phyloP scores from a whole-genome alignment of 2,888 invertebrate species.

The Helobdella robusta region DNA sequence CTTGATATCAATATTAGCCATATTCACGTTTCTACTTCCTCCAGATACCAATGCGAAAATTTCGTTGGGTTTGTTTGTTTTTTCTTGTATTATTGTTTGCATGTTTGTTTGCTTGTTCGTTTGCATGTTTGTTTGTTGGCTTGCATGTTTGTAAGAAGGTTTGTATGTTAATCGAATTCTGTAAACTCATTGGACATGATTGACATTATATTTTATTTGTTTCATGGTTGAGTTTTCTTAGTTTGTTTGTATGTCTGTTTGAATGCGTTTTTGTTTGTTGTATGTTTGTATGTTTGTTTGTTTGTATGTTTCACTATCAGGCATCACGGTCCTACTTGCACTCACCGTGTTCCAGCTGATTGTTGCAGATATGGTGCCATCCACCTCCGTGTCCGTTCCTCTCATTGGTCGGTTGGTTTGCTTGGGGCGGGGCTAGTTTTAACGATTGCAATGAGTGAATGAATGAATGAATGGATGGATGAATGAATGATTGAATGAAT shows the following conservation, averaged over 20 bases:
- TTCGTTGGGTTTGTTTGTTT: conserved; percentile 22
- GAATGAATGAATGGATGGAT: too few relatives aligned
- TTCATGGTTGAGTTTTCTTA: too few relatives aligned
- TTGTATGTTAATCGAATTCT: neutral
- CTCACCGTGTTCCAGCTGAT: conserved; percentile 36
- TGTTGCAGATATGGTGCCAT: conserved; percentile 36
- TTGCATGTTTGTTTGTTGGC: conserved; percentile 26
- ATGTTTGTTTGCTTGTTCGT: neutral
- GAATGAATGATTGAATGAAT: neutral
- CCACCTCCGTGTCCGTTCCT: conserved; percentile 36
- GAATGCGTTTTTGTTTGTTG: too few relatives aligned
- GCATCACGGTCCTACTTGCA: conserved; percentile 36
- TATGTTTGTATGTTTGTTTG: conserved; percentile 21
- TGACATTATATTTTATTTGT: too few relatives aligned
- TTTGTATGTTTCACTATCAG: conserved; percentile 25
- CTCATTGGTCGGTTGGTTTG: conserved; percentile 34
- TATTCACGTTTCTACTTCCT: conserved; percentile 27
- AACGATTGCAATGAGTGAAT: too few relatives aligned
- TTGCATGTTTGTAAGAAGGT: conserved; percentile 34
- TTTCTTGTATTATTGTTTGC: neutral
- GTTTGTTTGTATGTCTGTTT: too few relatives aligned
- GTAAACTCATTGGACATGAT: too few relatives aligned
- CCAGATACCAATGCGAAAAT: conserved; percentile 29
- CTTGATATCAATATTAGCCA: conserved; percentile 28
- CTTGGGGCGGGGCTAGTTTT: neutral